phyloP scores from a whole-genome alignment of 2,113 vertebrate species.

The Ictidomys tridecemlineatus region DNA sequence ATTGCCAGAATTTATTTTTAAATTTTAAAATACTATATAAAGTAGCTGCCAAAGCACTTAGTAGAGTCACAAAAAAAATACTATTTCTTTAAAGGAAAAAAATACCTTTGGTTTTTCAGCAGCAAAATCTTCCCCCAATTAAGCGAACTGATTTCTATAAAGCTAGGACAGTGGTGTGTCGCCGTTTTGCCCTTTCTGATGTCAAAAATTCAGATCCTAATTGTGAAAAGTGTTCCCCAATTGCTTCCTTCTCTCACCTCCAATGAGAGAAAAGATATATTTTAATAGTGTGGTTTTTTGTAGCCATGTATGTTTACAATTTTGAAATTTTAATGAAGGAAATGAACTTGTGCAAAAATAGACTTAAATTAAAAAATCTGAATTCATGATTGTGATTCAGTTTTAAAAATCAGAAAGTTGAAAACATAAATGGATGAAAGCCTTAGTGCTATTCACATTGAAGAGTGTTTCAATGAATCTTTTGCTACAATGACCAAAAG shows the following conservation, averaged over 20 bases:
- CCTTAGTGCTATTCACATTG: background rate
- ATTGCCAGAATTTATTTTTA: background rate
- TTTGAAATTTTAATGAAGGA: conserved; percentile 45
- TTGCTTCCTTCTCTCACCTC: background rate
- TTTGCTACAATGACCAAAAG: no score
- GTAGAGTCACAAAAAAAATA: background rate
- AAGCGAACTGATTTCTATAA: background rate
- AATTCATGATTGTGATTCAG: background rate
- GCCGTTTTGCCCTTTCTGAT: background rate
- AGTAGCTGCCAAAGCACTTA: background rate
- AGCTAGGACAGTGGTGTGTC: background rate
- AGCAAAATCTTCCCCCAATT: background rate
- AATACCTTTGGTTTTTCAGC: background rate
- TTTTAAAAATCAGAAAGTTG: conserved; percentile 47
- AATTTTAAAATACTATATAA: background rate
- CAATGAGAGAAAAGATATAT: background rate
- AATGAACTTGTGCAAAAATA: conserved; percentile 11
- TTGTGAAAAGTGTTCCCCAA: background rate
- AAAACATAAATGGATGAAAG: background rate
- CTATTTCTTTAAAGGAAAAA: conserved; percentile 10
- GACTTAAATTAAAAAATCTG: conserved; percentile 3
- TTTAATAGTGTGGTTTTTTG: conserved; percentile 26
- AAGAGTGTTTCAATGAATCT: background rate
- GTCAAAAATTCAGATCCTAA: conserved; percentile 41
- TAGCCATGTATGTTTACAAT: background rate